Evolutionary conservation across 2,888 invertebrate genomes (phyloP).

Genomic region (Heteromurus nitidus): DNA sequence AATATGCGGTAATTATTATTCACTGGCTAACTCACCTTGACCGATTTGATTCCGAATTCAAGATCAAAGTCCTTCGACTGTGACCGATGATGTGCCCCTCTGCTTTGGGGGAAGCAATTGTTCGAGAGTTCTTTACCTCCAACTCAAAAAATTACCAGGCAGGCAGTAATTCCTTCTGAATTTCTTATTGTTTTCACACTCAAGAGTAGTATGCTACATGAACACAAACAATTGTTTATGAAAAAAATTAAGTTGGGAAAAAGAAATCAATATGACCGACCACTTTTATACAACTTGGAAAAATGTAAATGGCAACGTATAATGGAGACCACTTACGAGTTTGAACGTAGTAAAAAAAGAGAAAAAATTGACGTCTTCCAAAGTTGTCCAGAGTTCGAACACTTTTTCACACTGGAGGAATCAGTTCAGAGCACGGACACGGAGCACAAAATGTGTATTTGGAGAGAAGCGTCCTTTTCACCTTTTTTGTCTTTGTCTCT

Average conservation of each 20-base stretch:
- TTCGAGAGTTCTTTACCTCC: background rate
- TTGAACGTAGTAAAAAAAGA: background rate
- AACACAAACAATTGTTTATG: conserved; percentile 9
- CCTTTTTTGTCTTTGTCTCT: too few relatives aligned
- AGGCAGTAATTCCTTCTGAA: background rate
- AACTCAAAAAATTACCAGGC: background rate
- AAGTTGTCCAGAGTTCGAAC: background rate
- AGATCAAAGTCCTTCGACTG: conserved; percentile 35
- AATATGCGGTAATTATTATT: conserved; percentile 23
- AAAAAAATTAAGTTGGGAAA: background rate
- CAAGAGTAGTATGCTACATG: background rate
- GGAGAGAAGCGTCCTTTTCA: too few relatives aligned
- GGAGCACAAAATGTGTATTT: too few relatives aligned
- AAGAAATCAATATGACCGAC: background rate
- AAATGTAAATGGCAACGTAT: too few relatives aligned
- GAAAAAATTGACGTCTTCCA: background rate
- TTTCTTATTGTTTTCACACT: background rate
- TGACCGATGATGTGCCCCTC: conserved; percentile 11
- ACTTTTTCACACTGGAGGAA: background rate
- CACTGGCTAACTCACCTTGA: conserved; percentile 51
- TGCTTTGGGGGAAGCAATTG: too few relatives aligned
- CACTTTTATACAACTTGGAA: background rate
- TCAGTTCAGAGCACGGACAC: too few relatives aligned
- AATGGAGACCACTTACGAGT: too few relatives aligned
- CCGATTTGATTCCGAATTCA: conserved; percentile 52